Conservation (phyloP, 2,797 vertebrate species). For the Heliangelus exortis region DNA sequence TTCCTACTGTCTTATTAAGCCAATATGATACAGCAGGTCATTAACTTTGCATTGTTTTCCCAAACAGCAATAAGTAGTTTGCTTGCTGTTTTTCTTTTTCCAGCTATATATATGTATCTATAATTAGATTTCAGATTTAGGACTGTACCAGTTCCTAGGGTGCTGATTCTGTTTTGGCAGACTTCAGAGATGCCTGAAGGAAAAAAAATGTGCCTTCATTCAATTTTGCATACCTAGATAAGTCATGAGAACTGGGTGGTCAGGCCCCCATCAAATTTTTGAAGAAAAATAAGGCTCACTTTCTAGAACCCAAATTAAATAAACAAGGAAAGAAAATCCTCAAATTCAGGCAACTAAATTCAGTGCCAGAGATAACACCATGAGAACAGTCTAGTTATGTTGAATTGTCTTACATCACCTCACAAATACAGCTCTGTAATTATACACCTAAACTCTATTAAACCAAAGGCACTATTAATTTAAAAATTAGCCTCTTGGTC, state of each 20-base stretch:
- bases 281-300: not conserved
- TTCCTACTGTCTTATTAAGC: not conserved
- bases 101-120: not conserved
- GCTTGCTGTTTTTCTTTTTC: not conserved
- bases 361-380: not conserved
- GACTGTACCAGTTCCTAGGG: not conserved
- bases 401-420: not conserved
- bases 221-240: not conserved
- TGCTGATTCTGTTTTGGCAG: slow-evolving; percentile 4
- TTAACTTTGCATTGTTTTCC: not conserved
- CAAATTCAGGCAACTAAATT: not conserved
- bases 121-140: slow-evolving; percentile 2
- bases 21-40: not conserved
- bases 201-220: not conserved
- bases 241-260: not conserved
- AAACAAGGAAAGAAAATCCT: not conserved
- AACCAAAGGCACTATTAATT: not conserved
- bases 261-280: not conserved
- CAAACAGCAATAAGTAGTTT: not conserved
- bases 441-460: not conserved
- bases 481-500: not conserved
- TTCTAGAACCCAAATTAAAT: not conserved
- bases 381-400: not conserved
- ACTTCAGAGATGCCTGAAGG: not conserved
- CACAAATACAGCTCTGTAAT: not conserved